Percentiles rank a stretch among this genome's conserved stretches.
These are phyloP conservation scores for Prorops nasuta DNA, from an alignment of 1,140 invertebrate genomes.

Conservation along the genomic window DNA sequence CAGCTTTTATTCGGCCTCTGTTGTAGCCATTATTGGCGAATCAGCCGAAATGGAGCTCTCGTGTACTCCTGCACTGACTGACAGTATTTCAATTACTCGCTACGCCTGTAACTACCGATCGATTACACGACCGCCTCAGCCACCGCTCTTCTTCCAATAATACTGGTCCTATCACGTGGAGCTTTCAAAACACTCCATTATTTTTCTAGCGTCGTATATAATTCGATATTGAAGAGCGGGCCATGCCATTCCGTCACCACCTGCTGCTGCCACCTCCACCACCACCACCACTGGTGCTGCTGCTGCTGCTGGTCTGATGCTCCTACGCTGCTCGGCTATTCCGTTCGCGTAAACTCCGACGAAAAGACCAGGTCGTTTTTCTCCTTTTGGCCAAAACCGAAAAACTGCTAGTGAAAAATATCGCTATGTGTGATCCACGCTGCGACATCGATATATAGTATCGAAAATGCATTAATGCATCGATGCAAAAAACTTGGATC, in stretches of 20 bases:
- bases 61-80: neutral
- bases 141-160: neutral
- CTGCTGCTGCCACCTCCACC: neutral
- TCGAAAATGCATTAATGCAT: slow-evolving; percentile 12
- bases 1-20: neutral
- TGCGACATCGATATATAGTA: slow-evolving; percentile 2
- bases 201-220: neutral
- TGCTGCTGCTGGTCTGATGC: neutral
- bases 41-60: neutral
- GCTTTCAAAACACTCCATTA: neutral
- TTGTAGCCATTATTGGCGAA: neutral
- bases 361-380: neutral
- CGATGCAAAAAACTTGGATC: no score
- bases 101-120: no score
- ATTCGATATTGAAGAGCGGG: neutral
- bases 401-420: neutral
- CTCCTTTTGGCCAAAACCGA: neutral
- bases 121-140: neutral
- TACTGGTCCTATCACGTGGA: neutral
- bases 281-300: neutral
- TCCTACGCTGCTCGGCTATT: neutral
- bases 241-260: neutral
- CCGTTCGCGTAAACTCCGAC: neutral
- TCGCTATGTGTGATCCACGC: neutral
- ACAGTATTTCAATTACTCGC: neutral